phyloP scores from a whole-genome alignment of 2,797 vertebrate species.

The Muscicapa striata region DNA sequence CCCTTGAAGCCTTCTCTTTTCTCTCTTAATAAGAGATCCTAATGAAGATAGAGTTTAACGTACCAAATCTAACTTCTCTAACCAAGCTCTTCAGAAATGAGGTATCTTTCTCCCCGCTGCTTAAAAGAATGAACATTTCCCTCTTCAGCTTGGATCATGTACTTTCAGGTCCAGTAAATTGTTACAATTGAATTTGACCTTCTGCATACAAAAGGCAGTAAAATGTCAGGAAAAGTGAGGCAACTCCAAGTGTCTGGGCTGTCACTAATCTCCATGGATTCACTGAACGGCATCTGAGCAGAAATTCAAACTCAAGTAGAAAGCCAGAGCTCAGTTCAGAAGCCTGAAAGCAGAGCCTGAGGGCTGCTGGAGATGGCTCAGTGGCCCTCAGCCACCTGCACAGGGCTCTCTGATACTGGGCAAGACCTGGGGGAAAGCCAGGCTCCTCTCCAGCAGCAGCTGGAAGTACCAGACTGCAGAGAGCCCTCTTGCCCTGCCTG shows the following conservation, averaged over 20 bases:
- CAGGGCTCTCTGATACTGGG: accelerated
- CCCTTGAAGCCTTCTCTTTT: not conserved
- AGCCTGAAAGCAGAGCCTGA: not conserved
- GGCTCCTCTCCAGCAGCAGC: not conserved
- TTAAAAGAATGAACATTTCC: constrained; percentile 2
- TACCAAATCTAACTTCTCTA: not conserved
- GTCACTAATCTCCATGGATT: not conserved
- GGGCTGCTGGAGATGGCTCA: not conserved
- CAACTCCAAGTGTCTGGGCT: not conserved
- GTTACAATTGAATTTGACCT: constrained; percentile 14
- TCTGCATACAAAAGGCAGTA: constrained; percentile 17
- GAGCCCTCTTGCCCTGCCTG: not conserved
- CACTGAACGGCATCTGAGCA: not conserved
- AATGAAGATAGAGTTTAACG: not conserved
- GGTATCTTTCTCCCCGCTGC: not conserved
- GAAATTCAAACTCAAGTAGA: not conserved
- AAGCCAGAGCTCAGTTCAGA: not conserved
- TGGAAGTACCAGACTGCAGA: no score
- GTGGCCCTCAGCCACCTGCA: not conserved
- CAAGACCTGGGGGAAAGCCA: no score
- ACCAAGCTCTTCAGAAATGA: not conserved
- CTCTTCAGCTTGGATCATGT: not conserved
- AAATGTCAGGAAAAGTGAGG: constrained; percentile 16
- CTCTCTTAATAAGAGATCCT: not conserved
- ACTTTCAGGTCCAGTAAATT: constrained; percentile 25